Base-by-base conservation (phyloP, 2,888 invertebrate genomes). In the Erebia ligea region DNA sequence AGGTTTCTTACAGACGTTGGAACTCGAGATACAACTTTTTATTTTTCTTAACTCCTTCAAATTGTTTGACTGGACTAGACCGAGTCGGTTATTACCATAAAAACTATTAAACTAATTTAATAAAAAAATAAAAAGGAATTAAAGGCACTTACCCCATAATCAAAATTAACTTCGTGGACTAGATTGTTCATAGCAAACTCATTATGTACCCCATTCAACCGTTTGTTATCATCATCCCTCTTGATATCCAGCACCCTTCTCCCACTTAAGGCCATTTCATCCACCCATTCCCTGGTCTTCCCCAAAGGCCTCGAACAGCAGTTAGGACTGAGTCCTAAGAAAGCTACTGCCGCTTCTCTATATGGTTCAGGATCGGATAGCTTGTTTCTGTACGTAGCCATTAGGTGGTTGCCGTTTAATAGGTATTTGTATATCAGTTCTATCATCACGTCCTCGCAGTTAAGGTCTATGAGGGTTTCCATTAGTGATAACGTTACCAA, bases 361-460 rank as follows among this genome's bases (percentile, higher is more conserved):
- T 91, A 92, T 0, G 84, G 80, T 34, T 90, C 88, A 0, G 92
- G 88, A 48, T 90, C 87, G 0, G 87, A 76, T 57, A 92, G 83
- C 61, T 80, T 84, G 71, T 88, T 84, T 11, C 87, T 82, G 56
- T 87, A 86, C 11, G 85, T 76, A 1, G 84, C 80, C 80, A 84
- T 84, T 6, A 93, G 76, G 65, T 93, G 90, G 64, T 88, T 86
- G 0, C 93, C 93, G 70, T 83, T 86, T 1, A 92, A 77, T 0
- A 99, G 94, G 84, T 98, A 96, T 83, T 97, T 97, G 83, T 98
- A 96, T 62, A 98, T 95, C 64, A 99, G 92, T 83, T 98, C 98
- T 79, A 98, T 92, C 97, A 99, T 98, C 61, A 99, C 95, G 87
- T 99, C 99, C 89, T 99, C 99, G 90, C 98, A 99, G 88, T 98